These are phyloP conservation scores for Megathymus violae DNA, from an alignment of 1,140 invertebrate species.

Conservation along the genomic window DNA sequence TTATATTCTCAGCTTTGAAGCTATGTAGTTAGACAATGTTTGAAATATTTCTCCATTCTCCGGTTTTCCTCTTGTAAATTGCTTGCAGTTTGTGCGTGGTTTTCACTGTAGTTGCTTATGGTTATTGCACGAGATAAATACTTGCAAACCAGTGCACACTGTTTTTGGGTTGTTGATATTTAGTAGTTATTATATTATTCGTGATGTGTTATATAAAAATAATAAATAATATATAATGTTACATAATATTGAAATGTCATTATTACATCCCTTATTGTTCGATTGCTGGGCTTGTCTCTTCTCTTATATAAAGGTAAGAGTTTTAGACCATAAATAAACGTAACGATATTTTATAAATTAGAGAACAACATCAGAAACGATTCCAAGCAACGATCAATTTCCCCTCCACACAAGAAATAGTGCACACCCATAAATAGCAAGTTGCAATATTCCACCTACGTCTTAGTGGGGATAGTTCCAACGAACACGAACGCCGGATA, in stretches of 20 bases:
- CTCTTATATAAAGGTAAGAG: too few relatives aligned
- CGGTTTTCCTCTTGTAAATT: not conserved
- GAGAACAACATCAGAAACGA: conserved; percentile 6
- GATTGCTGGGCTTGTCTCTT: too few relatives aligned
- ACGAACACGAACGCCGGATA: conserved; percentile 27
- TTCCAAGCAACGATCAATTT: conserved; percentile 25
- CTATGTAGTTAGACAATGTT: conserved; percentile 1
- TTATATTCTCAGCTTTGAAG: not conserved
- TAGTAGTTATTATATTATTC: not conserved
- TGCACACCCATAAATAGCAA: conserved; percentile 31
- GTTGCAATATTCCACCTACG: conserved; percentile 30
- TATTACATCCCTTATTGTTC: too few relatives aligned
- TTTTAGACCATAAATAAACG: too few relatives aligned
- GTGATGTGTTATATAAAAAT: conserved; percentile 3
- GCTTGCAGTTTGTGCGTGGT: conserved; percentile 5
- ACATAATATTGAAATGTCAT: too few relatives aligned
- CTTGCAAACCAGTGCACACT: not conserved
- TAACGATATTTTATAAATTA: too few relatives aligned
- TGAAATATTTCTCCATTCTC: conserved; percentile 3
- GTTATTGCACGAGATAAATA: conserved; percentile 4
- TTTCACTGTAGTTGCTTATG: not conserved
- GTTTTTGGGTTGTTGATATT: conserved; percentile 2
- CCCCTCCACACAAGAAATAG: conserved; percentile 23
- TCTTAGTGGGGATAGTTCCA: conserved; percentile 15
- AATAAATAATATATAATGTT: too few relatives aligned